These are phyloP conservation scores for Luidia sarsii DNA, from an alignment of 53 echinoderm and acorn worm species.

Conservation along the genomic window DNA sequence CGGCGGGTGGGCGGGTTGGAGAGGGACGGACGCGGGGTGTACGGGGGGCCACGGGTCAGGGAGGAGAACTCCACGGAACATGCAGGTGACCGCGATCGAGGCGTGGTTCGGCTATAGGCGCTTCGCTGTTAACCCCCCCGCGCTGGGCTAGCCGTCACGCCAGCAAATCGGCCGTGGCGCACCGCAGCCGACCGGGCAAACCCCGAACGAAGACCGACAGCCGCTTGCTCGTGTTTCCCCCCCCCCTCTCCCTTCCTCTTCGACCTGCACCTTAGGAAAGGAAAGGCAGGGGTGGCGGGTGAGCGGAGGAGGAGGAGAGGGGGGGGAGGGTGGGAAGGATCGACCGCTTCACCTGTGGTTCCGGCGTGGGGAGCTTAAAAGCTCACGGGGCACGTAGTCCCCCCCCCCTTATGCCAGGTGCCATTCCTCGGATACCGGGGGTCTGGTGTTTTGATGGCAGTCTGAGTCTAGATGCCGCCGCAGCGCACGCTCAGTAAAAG, in stretches of 20 bases:
- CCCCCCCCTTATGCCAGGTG: constrained; percentile 48
- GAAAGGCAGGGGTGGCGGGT: too few relatives aligned
- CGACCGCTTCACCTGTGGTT: constrained; percentile 39
- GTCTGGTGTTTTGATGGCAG: constrained; percentile 4
- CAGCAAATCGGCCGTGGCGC: too few relatives aligned
- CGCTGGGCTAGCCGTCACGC: background rate
- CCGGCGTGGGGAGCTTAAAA: constrained; percentile 46
- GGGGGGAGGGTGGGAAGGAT: too few relatives aligned
- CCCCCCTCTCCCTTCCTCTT: background rate
- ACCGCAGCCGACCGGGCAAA: too few relatives aligned
- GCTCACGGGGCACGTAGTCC: constrained; percentile 49
- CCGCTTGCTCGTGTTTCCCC: constrained; percentile 21
- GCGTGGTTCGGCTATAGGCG: background rate
- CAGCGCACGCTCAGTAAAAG: background rate
- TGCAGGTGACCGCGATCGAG: too few relatives aligned
- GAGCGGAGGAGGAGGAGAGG: too few relatives aligned
- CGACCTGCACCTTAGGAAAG: too few relatives aligned
- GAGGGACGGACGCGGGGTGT: too few relatives aligned
- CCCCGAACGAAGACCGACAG: background rate
- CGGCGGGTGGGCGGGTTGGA: too few relatives aligned
- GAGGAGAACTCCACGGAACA: too few relatives aligned
- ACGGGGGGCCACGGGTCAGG: too few relatives aligned
- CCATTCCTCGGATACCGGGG: constrained; percentile 21
- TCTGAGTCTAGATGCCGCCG: constrained; percentile 5
- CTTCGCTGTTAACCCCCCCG: background rate